Evolutionary conservation across 2,888 invertebrate genomes (phyloP).

Genomic region (Acrobasis consociella): DNA sequence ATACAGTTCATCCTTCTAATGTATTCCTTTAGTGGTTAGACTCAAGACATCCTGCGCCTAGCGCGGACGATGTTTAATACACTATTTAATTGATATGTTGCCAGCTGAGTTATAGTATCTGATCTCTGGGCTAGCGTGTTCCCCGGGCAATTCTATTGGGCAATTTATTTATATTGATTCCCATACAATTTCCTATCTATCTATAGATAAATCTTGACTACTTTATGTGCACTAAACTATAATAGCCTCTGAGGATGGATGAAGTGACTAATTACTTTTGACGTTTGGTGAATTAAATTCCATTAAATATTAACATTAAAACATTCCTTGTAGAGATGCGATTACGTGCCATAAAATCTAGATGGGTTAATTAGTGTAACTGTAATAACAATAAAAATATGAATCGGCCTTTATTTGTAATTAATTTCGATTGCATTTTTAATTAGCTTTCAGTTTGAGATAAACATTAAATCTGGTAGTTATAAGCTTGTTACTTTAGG

Average conservation of each 20-base stretch:
- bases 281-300: neutral
- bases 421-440: neutral
- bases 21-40: constrained; percentile 47
- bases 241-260: constrained; percentile 27
- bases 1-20: constrained; percentile 1
- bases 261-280: constrained; percentile 23
- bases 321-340: neutral
- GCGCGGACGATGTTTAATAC: constrained; percentile 65
- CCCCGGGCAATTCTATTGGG: constrained; percentile 71
- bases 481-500: no score
- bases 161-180: constrained; percentile 78
- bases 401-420: neutral
- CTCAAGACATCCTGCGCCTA: constrained; percentile 54
- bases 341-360: neutral
- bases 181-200: constrained; percentile 63
- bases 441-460: neutral
- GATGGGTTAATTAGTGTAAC: neutral
- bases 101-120: constrained; percentile 72
- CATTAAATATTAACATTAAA: neutral
- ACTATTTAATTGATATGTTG: constrained; percentile 77
- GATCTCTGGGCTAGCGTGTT: constrained; percentile 61
- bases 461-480: no score
- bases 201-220: constrained; percentile 57
- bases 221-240: constrained; percentile 47
- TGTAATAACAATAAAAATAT: neutral